Evolutionary conservation across 2,113 vertebrate genomes (phyloP).

Genomic region (Scopus umbretta): DNA sequence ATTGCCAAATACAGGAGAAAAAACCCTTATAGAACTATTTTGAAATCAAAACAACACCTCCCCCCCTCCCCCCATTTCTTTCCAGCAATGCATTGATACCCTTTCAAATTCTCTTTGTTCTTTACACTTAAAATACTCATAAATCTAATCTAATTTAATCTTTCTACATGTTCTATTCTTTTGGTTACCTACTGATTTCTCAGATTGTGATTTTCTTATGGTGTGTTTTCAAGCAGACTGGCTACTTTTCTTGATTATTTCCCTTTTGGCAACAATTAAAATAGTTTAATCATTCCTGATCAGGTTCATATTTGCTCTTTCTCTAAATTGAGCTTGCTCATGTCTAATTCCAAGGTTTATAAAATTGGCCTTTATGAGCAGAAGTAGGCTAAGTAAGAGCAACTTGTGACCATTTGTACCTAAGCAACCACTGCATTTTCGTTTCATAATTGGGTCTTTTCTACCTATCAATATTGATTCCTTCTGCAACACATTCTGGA

Average conservation of each 20-base stretch:
- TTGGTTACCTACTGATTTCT: not conserved
- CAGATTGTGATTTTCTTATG: not conserved
- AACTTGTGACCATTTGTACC: not conserved
- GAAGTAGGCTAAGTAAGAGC: not conserved
- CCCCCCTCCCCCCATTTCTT: not conserved
- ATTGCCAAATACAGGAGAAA: not conserved
- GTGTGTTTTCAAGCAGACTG: not conserved
- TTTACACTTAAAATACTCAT: not conserved
- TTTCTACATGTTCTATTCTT: not conserved
- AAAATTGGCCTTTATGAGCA: not conserved
- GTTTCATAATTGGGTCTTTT: not conserved
- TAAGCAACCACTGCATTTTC: not conserved
- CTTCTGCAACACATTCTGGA: not conserved
- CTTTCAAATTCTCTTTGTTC: not conserved
- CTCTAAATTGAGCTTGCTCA: not conserved
- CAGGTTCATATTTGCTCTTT: not conserved
- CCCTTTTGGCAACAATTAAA: not conserved
- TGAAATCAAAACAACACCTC: not conserved
- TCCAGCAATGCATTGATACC: not conserved
- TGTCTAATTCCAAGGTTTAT: not conserved
- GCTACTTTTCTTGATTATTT: not conserved
- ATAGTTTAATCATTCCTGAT: not conserved
- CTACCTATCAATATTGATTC: not conserved
- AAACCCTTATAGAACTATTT: not conserved
- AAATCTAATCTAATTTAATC: not conserved